These are phyloP conservation scores for Hypena proboscidalis DNA, from an alignment of 2,888 invertebrate species.

Conservation along the genomic window DNA sequence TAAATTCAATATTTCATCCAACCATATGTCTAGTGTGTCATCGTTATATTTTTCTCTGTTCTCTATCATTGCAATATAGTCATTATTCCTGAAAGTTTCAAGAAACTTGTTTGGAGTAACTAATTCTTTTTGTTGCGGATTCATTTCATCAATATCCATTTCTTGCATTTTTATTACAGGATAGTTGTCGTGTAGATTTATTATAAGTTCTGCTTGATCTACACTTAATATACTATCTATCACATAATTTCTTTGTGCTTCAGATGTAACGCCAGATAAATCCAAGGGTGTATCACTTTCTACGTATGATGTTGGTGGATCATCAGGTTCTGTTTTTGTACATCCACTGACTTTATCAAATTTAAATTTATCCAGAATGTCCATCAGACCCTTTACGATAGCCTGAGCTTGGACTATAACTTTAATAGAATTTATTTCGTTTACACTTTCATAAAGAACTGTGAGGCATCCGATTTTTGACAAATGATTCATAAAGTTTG, in stretches of 20 bases:
- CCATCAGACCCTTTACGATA: slow-evolving; percentile 75
- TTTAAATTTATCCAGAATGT: slow-evolving; percentile 79
- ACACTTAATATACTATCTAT: slow-evolving; percentile 85
- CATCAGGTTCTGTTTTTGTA: slow-evolving; percentile 12
- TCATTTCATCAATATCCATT: slow-evolving; percentile 24
- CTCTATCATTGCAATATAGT: slow-evolving; percentile 82
- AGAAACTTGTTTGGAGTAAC: slow-evolving; percentile 51
- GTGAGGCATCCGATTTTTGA: slow-evolving; percentile 88
- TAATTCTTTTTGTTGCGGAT: slow-evolving; percentile 16
- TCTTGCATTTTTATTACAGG: slow-evolving; percentile 12
- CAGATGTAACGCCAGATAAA: slow-evolving; percentile 6
- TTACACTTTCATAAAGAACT: slow-evolving; percentile 86
- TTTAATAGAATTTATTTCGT: slow-evolving; percentile 87
- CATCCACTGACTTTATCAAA: slow-evolving; percentile 43
- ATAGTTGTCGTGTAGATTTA: slow-evolving; percentile 76
- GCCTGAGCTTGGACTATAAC: slow-evolving; percentile 86
- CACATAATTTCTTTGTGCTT: slow-evolving; percentile 48
- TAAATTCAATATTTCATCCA: slow-evolving; percentile 42
- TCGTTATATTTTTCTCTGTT: slow-evolving; percentile 85
- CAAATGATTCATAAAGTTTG: slow-evolving; percentile 86
- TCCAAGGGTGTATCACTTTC: slow-evolving; percentile 24
- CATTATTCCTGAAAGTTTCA: slow-evolving; percentile 53
- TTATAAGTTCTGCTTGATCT: slow-evolving; percentile 82
- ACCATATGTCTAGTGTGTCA: slow-evolving; percentile 67
- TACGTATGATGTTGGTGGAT: slow-evolving; percentile 5